A percentile compares a stretch with the other conserved stretches of the same genome.
These are phyloP conservation scores for Drosophila parvula DNA, from an alignment of 1,140 invertebrate species.

Conservation along the genomic window DNA sequence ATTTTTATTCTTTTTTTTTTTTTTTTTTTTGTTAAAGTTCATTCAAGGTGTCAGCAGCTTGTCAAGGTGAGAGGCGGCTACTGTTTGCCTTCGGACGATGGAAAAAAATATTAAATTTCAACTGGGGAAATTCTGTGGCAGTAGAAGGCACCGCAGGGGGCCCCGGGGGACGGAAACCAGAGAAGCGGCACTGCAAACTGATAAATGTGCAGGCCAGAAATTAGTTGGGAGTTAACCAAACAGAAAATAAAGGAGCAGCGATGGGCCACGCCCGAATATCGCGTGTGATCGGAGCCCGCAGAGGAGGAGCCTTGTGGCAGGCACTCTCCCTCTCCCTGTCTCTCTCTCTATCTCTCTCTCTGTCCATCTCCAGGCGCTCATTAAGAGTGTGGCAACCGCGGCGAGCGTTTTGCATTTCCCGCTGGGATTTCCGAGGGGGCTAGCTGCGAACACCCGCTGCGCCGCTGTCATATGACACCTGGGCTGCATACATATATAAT, in stretches of 20 bases:
- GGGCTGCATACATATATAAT: constrained; percentile 16
- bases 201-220: constrained; percentile 72
- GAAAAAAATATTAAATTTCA: constrained; percentile 75
- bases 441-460: constrained; percentile 73
- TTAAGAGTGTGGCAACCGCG: constrained; percentile 51
- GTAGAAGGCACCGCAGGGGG: background rate
- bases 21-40: constrained; percentile 62
- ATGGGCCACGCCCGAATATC: constrained; percentile 72
- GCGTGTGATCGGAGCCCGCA: constrained; percentile 43
- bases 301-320: background rate
- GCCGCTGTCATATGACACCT: constrained; percentile 66
- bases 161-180: constrained; percentile 21
- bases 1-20: constrained; percentile 7
- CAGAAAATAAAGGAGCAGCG: constrained; percentile 40
- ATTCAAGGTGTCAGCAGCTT: constrained; percentile 78
- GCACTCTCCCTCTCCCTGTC: background rate
- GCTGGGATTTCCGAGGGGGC: constrained; percentile 68
- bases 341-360: too few relatives aligned
- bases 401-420: constrained; percentile 74
- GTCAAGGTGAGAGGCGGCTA: constrained; percentile 64
- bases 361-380: constrained; percentile 68
- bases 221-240: constrained; percentile 58
- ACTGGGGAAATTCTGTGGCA: constrained; percentile 20
- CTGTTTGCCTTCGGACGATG: constrained; percentile 49
- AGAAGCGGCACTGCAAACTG: constrained; percentile 69